Evolutionary conservation across 2,888 invertebrate species (phyloP).

Genomic region (Drosophila subsilvestris): DNA sequence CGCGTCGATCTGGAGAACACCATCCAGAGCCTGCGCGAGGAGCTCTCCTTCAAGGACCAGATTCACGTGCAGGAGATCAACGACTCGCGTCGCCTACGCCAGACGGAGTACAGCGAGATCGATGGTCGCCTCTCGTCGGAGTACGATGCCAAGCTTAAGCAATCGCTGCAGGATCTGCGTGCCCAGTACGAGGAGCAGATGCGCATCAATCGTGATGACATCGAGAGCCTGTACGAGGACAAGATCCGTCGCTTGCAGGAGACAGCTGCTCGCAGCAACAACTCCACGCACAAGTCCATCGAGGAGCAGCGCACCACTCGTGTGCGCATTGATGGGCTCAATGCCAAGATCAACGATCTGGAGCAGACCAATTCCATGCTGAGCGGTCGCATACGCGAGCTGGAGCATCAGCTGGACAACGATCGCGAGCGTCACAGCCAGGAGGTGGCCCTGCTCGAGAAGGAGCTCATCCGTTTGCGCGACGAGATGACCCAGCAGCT

Average conservation of each 20-base stretch:
- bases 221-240: slow-evolving; percentile 87
- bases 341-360: slow-evolving; percentile 89
- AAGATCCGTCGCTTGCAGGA: slow-evolving; percentile 91
- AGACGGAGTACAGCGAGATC: slow-evolving; percentile 96
- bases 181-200: slow-evolving; percentile 97
- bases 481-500: slow-evolving; percentile 94
- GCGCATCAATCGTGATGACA: slow-evolving; percentile 94
- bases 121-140: slow-evolving; percentile 96
- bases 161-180: slow-evolving; percentile 94
- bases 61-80: slow-evolving; percentile 94
- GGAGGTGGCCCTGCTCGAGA: slow-evolving; percentile 90
- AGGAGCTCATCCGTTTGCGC: slow-evolving; percentile 90
- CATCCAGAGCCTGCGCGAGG: slow-evolving; percentile 95
- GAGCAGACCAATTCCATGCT: slow-evolving; percentile 88
- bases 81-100: slow-evolving; percentile 91
- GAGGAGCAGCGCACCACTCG: slow-evolving; percentile 92
- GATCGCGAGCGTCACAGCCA: slow-evolving; percentile 92
- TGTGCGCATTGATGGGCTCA: slow-evolving; percentile 90
- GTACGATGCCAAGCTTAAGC: slow-evolving; percentile 96
- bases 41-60: slow-evolving; percentile 94
- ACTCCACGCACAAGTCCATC: slow-evolving; percentile 89
- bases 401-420: slow-evolving; percentile 92
- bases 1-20: slow-evolving; percentile 97
- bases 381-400: slow-evolving; percentile 89
- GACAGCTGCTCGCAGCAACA: slow-evolving; percentile 89